phyloP scores from a whole-genome alignment of 2,797 vertebrate genomes.

The Megalops cyprinoides region DNA sequence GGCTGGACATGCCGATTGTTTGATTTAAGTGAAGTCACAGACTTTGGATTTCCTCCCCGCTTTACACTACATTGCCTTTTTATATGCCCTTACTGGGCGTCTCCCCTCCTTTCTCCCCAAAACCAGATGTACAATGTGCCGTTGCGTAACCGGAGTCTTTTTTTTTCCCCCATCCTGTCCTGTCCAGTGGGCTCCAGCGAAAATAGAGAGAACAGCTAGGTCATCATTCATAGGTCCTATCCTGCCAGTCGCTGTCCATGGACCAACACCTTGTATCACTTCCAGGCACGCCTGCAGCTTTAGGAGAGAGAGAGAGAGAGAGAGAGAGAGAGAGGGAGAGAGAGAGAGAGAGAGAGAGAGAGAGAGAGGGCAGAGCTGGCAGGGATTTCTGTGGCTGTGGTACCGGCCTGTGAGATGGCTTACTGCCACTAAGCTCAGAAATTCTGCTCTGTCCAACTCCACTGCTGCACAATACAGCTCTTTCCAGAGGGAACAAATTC shows the following conservation, averaged over 20 bases:
- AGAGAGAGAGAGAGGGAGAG: neutral
- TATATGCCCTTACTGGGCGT: slow-evolving; percentile 8
- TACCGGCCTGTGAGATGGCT: neutral
- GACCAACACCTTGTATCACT: neutral
- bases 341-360: neutral
- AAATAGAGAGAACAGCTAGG: neutral
- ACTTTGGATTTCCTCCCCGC: neutral
- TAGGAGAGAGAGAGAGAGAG: neutral
- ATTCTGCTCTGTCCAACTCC: neutral
- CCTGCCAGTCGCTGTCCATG: neutral
- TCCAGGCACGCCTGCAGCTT: neutral
- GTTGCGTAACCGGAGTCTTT: neutral
- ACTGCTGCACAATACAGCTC: neutral
- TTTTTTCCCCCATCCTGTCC: neutral
- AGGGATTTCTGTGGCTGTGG: neutral
- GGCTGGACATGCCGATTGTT: neutral
- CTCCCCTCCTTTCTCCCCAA: neutral
- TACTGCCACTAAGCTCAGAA: neutral
- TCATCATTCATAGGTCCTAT: neutral
- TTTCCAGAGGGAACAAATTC: neutral
- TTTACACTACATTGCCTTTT: slow-evolving; percentile 10
- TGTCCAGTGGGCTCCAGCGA: neutral
- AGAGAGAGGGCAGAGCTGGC: neutral
- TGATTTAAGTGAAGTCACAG: slow-evolving; percentile 20
- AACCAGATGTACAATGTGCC: slow-evolving; percentile 11